These are phyloP conservation scores for Oreonectes daqikongensis DNA, from an alignment of 2,797 vertebrate species.

Conservation along the genomic window DNA sequence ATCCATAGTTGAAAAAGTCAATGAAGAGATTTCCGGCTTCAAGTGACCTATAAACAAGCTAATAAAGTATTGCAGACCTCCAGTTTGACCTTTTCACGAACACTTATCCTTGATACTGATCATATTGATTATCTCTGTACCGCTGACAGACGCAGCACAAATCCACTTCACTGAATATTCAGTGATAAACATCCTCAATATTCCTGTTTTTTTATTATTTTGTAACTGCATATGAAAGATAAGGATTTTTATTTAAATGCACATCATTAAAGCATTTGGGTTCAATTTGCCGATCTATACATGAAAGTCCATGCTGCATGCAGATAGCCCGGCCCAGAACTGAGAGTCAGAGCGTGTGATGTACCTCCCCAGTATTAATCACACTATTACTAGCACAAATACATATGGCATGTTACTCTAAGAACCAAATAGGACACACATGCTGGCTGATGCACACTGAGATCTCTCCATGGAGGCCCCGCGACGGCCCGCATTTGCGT, in stretches of 20 bases:
- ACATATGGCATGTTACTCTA: slow-evolving; percentile 61
- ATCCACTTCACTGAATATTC: slow-evolving; percentile 11
- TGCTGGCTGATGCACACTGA: slow-evolving; percentile 49
- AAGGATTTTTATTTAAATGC: slow-evolving; percentile 56
- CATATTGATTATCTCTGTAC: slow-evolving; percentile 33
- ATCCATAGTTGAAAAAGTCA: slow-evolving; percentile 5
- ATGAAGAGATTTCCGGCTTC: slow-evolving; percentile 35
- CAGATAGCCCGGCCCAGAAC: slow-evolving; percentile 55
- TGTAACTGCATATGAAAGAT: slow-evolving; percentile 59
- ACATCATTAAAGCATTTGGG: slow-evolving; percentile 64
- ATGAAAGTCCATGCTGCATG: slow-evolving; percentile 58
- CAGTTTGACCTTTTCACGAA: slow-evolving; percentile 37
- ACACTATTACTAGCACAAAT: slow-evolving; percentile 62
- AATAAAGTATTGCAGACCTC: slow-evolving; percentile 32
- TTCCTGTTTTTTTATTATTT: too few relatives aligned
- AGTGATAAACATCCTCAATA: not conserved
- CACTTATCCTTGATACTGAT: slow-evolving; percentile 38
- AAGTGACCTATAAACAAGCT: slow-evolving; percentile 26
- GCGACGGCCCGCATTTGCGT: slow-evolving; percentile 50
- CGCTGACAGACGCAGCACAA: not conserved
- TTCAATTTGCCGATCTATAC: slow-evolving; percentile 57
- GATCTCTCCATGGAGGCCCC: slow-evolving; percentile 40
- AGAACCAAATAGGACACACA: slow-evolving; percentile 64
- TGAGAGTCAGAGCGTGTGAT: slow-evolving; percentile 57
- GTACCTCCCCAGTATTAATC: slow-evolving; percentile 64